Percentiles rank a stretch among this genome's conserved stretches.
These are phyloP conservation scores for Chamaetylas fuelleborni DNA, from an alignment of 2,113 vertebrate species.

Conservation along the genomic window DNA sequence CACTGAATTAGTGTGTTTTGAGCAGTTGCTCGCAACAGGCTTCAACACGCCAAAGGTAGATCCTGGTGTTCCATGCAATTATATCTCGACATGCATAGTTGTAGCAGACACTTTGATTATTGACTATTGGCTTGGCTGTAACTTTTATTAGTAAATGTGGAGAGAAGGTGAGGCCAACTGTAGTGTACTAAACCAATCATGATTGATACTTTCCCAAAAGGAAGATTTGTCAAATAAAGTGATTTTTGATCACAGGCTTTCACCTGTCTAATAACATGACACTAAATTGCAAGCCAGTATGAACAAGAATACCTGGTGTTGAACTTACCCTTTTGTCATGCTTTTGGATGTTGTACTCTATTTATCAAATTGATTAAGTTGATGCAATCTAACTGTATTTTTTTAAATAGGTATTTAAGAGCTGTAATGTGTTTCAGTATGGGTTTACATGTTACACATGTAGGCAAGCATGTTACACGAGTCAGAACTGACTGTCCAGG, in stretches of 20 bases:
- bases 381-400: neutral
- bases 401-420: neutral
- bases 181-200: neutral
- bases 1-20: neutral
- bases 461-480: neutral
- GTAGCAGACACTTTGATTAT: rapidly evolving
- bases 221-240: neutral
- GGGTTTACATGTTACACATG: neutral
- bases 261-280: neutral
- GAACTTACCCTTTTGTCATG: neutral
- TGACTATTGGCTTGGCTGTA: neutral
- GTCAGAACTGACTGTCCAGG: neutral
- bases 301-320: neutral
- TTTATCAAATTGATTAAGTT: neutral
- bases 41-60: rapidly evolving
- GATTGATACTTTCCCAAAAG: neutral
- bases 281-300: neutral
- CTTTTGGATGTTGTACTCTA: neutral
- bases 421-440: neutral
- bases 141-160: neutral
- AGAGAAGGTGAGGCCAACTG: neutral
- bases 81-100: neutral
- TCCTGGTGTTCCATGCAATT: neutral
- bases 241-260: neutral
- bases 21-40: neutral